Percentiles rank a stretch among this genome's conserved stretches.
Evolutionary conservation across 2,113 vertebrate species (phyloP).

Genomic region (Labeo catla): DNA sequence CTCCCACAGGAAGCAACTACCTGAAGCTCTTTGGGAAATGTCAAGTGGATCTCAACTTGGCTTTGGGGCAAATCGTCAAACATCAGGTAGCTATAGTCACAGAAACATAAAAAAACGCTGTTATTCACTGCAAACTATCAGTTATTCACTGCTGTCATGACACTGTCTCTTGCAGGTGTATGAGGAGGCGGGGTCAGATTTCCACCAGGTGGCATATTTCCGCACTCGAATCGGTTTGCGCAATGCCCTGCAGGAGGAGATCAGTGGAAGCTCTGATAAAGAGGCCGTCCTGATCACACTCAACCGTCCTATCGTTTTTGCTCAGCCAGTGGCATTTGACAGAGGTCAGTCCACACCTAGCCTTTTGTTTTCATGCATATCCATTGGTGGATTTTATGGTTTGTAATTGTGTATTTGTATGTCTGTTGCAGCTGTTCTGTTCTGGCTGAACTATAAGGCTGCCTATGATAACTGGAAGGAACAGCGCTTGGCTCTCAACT

Average conservation of each 20-base stretch:
- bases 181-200: conserved; percentile 97
- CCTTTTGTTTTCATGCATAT: background rate
- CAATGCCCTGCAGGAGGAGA: conserved; percentile 96
- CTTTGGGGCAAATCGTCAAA: conserved; percentile 96
- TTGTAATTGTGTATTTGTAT: conserved; percentile 11
- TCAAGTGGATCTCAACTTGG: conserved; percentile 95
- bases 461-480: conserved; percentile 99
- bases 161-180: conserved; percentile 82
- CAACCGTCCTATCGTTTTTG: conserved; percentile 95
- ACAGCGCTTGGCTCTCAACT: conserved; percentile 94
- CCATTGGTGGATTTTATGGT: background rate
- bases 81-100: conserved; percentile 83
- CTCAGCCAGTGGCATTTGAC: conserved; percentile 97
- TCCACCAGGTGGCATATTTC: conserved; percentile 98
- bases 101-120: background rate
- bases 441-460: conserved; percentile 99
- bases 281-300: conserved; percentile 97
- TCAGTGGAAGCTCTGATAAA: conserved; percentile 92
- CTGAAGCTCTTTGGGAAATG: conserved; percentile 98
- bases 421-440: conserved; percentile 88
- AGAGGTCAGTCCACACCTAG: conserved; percentile 78
- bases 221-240: conserved; percentile 94
- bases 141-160: background rate
- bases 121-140: background rate
- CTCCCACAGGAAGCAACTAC: conserved; percentile 94